Conservation (phyloP, 2,113 vertebrate genomes). For the Gallinago media region DNA sequence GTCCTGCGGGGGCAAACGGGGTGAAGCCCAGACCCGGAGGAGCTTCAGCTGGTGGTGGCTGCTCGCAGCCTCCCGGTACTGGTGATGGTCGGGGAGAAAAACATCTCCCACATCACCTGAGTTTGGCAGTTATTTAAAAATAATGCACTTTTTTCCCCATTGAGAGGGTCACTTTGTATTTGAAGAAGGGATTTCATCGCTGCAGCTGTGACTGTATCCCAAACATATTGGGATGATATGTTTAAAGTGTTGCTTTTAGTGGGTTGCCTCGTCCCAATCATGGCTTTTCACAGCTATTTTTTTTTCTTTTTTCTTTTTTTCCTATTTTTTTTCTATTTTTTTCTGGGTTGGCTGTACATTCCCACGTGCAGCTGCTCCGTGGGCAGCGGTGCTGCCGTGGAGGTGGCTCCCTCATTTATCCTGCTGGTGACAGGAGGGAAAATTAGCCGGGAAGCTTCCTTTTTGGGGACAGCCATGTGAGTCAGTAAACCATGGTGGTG, state of each 20-base stretch:
- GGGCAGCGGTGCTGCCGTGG: neutral
- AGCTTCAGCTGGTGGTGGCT: neutral
- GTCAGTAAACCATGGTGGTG: neutral
- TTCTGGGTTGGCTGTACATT: neutral
- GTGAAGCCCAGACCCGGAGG: neutral
- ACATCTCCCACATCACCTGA: accelerated
- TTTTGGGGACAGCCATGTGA: neutral
- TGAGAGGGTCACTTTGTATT: neutral
- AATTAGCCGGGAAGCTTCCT: accelerated
- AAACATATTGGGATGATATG: accelerated
- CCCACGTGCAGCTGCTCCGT: accelerated
- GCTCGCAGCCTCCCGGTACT: neutral
- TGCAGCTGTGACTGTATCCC: neutral
- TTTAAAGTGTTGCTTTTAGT: neutral
- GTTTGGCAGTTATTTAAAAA: neutral
- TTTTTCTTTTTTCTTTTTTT: neutral
- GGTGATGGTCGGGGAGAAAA: neutral
- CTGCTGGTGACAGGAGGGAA: neutral
- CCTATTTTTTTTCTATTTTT: neutral
- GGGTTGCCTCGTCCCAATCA: accelerated
- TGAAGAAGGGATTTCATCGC: neutral
- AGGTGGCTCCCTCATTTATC: neutral
- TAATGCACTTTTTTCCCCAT: neutral
- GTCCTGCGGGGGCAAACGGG: neutral
- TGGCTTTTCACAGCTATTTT: neutral